Evolutionary conservation across 2,888 invertebrate species (phyloP).

Genomic region (Nomada flava): DNA sequence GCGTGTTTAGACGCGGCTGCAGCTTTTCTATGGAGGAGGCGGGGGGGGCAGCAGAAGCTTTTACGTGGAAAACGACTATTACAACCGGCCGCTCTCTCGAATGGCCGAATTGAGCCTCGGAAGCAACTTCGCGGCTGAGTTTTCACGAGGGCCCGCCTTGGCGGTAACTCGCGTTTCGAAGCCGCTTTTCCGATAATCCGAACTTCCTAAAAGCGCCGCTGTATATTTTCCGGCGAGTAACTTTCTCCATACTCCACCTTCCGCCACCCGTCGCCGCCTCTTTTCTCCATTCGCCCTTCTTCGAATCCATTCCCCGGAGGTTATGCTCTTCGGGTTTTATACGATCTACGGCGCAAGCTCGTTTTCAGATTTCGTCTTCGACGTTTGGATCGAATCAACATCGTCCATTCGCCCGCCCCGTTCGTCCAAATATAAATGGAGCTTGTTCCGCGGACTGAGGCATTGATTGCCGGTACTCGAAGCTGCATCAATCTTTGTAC

Average conservation of each 20-base stretch:
- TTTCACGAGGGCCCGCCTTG: constrained; percentile 65
- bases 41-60: constrained; percentile 26
- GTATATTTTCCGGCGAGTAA: constrained; percentile 72
- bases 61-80: constrained; percentile 63
- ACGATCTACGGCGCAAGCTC: constrained; percentile 22
- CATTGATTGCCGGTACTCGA: constrained; percentile 9
- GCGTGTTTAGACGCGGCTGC: constrained; percentile 26
- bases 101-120: constrained; percentile 57
- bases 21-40: constrained; percentile 34
- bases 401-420: too few species aligned
- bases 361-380: constrained; percentile 25
- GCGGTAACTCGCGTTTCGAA: constrained; percentile 68
- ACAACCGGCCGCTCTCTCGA: constrained; percentile 43
- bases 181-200: constrained; percentile 73
- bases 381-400: background rate
- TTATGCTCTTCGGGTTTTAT: constrained; percentile 52
- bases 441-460: constrained; percentile 11
- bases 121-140: constrained; percentile 60
- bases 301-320: constrained; percentile 1
- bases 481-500: constrained; percentile 19
- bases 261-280: background rate
- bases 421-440: background rate
- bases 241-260: constrained; percentile 47
- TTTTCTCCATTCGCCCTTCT: constrained; percentile 10
- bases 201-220: constrained; percentile 70